These are phyloP conservation scores for Dastarcus helophoroides DNA, from an alignment of 2,888 invertebrate genomes.

Conservation along the genomic window DNA sequence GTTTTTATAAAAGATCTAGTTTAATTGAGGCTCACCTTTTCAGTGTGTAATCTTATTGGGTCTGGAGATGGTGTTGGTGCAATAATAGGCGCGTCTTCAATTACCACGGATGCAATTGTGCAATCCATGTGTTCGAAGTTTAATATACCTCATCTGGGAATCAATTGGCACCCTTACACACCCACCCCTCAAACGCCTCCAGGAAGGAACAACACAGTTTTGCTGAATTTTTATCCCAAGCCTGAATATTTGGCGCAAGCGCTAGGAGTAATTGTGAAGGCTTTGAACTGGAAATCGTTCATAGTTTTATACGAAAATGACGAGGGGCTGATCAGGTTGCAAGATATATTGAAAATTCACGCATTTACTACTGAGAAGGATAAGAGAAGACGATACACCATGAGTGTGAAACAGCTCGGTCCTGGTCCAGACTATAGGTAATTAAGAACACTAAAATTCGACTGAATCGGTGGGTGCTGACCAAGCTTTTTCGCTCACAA, in stretches of 20 bases:
- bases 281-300: slow-evolving; percentile 9
- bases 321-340: slow-evolving; percentile 5
- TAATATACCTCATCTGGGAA: slow-evolving; percentile 11
- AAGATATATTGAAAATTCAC: slow-evolving; percentile 8
- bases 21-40: too few species aligned
- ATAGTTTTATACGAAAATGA: slow-evolving; percentile 9
- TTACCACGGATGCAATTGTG: slow-evolving; percentile 7
- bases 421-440: slow-evolving; percentile 24
- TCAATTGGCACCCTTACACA: background rate
- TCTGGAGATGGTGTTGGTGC: slow-evolving; percentile 7
- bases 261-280: slow-evolving; percentile 9
- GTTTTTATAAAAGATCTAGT: too few species aligned
- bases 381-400: slow-evolving; percentile 16
- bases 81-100: slow-evolving; percentile 8
- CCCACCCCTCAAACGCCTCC: slow-evolving; percentile 3
- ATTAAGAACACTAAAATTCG: slow-evolving; percentile 1
- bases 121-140: slow-evolving; percentile 8
- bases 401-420: slow-evolving; percentile 22
- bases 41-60: slow-evolving; percentile 6
- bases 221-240: slow-evolving; percentile 10
- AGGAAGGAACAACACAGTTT: slow-evolving; percentile 3
- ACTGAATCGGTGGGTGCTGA: too few species aligned
- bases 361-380: slow-evolving; percentile 21
- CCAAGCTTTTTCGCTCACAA: too few species aligned
- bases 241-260: slow-evolving; percentile 9